Evolutionary conservation across 2,797 vertebrate genomes (phyloP), one percentile per base, ranked within the genome.

Genomic region (Fistularia tabacaria): DNA sequence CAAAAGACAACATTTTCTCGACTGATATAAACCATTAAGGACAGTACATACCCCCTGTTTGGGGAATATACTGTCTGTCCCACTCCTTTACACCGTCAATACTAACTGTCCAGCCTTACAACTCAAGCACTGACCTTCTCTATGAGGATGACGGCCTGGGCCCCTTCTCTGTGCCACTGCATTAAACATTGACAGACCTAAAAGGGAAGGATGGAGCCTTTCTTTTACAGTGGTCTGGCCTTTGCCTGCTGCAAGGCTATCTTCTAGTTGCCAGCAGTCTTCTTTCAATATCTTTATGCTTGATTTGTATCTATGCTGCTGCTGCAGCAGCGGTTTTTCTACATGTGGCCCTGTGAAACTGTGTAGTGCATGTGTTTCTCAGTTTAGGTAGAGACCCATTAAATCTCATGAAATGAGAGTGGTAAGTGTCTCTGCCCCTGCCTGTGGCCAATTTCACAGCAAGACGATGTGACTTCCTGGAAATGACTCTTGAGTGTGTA

Each of bases 131-230:
- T 83, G 87, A 90, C 85, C 80, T 82, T 80, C 79, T 84, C 85
- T 70, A 72, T 84, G 82, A 88, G 85, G 88, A 82, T 85, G 89
- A 80, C 84, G 79, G 81, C 66, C 76, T 73, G 7, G 79, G 74
- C 80, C 86, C 81, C 79, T 73, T 74, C 85, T 77, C 81, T 80
- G 82, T 64, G 75, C 87, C 85, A 85, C 72, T 79, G 78, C 90
- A 91, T 93, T 89, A 94, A 91, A 92, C 90, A 93, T 91, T 90
- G 90, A 90, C 89, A 77, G 77, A 76, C 79, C 84, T 80, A 80
- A 71, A 75, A 85, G 66, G 55, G 73, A 83, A 73, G 68, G 79
- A 85, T 84, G 87, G 83, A 85, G 76, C 85, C 89, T 88, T 86
- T 84, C 88, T 90, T 81, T 79, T 80, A 60, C 82, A 85, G 63